Percentiles rank a stretch among this genome's conserved stretches.
phyloP scores from a whole-genome alignment of 2,113 vertebrate genomes.

The Labeo rohita region DNA sequence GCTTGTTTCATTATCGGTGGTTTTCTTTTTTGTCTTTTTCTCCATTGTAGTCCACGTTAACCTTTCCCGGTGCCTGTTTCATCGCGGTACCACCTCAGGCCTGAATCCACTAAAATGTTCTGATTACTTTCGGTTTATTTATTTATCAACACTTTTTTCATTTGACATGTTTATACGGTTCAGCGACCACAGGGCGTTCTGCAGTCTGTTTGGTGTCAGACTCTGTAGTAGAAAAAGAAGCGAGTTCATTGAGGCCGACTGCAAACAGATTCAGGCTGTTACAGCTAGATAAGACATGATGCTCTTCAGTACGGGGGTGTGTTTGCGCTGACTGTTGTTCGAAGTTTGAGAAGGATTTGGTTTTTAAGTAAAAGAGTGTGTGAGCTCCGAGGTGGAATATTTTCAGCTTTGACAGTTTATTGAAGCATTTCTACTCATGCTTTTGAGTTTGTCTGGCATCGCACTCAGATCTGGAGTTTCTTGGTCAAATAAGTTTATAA shows the following conservation, averaged over 20 bases:
- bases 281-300: conserved; percentile 19
- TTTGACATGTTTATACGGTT: conserved; percentile 43
- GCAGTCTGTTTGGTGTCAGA: conserved; percentile 22
- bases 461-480: not conserved
- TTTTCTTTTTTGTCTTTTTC: conserved; percentile 30
- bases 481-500: not conserved
- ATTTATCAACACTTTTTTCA: conserved; percentile 58
- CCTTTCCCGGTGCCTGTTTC: conserved; percentile 66
- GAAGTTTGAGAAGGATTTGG: conserved; percentile 16
- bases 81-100: conserved; percentile 47
- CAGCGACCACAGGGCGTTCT: not conserved
- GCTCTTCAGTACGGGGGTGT: not conserved
- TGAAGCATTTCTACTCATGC: not conserved
- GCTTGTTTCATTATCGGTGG: not conserved
- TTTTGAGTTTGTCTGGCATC: not conserved
- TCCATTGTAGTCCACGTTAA: conserved; percentile 60
- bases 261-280: conserved; percentile 19
- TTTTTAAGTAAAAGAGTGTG: not conserved
- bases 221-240: not conserved
- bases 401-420: not conserved
- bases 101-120: conserved; percentile 53
- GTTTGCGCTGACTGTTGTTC: conserved; percentile 8
- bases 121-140: conserved; percentile 64
- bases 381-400: not conserved
- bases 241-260: not conserved